Conservation (phyloP, 2,888 invertebrate species). For the Agrotis ipsilon region DNA sequence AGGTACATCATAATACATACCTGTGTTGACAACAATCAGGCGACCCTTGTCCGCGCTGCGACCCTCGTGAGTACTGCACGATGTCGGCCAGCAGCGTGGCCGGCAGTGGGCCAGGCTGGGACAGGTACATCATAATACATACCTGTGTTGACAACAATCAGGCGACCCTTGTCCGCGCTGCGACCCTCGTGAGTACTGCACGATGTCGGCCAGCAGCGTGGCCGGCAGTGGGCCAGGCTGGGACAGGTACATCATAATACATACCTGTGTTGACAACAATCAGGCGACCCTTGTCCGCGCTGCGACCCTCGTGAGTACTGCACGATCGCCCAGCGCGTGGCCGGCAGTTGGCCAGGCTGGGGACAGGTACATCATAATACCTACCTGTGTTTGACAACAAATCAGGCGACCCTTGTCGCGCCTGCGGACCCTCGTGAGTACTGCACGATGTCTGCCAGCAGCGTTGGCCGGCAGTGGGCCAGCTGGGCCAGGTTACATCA, state of each 20-base stretch:
- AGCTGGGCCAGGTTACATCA: conserved; percentile 9
- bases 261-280: not conserved
- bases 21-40: too few relatives aligned
- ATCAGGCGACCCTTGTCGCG: too few relatives aligned
- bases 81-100: too few relatives aligned
- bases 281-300: not conserved
- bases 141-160: conserved; percentile 39
- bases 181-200: conserved; percentile 91
- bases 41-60: too few relatives aligned
- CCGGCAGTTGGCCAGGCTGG: too few relatives aligned
- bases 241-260: not conserved
- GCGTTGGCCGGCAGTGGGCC: conserved; percentile 4
- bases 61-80: too few relatives aligned
- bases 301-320: not conserved
- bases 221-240: conserved; percentile 61
- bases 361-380: too few relatives aligned
- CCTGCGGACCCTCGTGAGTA: too few relatives aligned
- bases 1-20: too few relatives aligned
- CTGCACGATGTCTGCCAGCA: not conserved
- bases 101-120: too few relatives aligned
- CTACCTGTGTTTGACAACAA: too few relatives aligned
- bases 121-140: not conserved
- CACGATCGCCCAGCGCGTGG: too few relatives aligned
- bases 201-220: conserved; percentile 94
- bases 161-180: conserved; percentile 80